These are phyloP conservation scores for Drosophila burlai DNA, from an alignment of 1,140 invertebrate genomes.

Conservation along the genomic window DNA sequence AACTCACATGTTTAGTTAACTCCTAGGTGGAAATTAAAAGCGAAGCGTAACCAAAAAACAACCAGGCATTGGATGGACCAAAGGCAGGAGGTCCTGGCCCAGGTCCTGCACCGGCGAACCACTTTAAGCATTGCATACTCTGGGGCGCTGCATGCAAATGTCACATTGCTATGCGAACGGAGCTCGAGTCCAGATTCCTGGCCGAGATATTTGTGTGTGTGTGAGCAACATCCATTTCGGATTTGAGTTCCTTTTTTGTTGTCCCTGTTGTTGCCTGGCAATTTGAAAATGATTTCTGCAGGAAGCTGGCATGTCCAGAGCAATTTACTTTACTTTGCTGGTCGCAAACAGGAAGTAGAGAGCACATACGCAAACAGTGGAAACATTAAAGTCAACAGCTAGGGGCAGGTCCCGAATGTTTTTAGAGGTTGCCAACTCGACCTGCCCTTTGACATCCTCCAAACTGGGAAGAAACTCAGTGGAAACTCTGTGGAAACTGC, in stretches of 20 bases:
- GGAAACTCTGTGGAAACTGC: background rate
- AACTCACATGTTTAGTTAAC: conserved; percentile 77
- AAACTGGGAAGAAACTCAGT: no score
- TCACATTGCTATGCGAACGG: conserved; percentile 65
- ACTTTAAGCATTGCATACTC: conserved; percentile 71
- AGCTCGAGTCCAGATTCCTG: conserved; percentile 32
- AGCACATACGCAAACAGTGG: conserved; percentile 40
- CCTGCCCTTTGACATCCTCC: conserved; percentile 26
- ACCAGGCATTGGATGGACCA: conserved; percentile 13
- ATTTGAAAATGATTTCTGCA: conserved; percentile 75
- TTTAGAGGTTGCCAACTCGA: conserved; percentile 3
- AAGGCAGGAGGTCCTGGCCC: conserved; percentile 11
- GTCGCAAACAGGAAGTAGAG: conserved; percentile 64
- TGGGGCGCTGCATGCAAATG: conserved; percentile 73
- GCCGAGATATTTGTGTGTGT: conserved; percentile 24
- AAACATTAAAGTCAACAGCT: conserved; percentile 46
- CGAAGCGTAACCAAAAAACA: conserved; percentile 71
- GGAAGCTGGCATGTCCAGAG: conserved; percentile 72
- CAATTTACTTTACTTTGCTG: conserved; percentile 70
- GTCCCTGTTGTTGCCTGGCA: conserved; percentile 26
- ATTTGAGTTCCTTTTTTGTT: conserved; percentile 37
- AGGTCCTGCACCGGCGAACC: conserved; percentile 19
- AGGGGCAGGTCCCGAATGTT: conserved; percentile 26
- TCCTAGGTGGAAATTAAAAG: conserved; percentile 76
- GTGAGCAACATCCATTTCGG: conserved; percentile 24